Percentiles rank a stretch among this genome's conserved stretches.
These are phyloP conservation scores for Philantomba maxwellii DNA, from an alignment of 2,113 vertebrate genomes.

Conservation along the genomic window DNA sequence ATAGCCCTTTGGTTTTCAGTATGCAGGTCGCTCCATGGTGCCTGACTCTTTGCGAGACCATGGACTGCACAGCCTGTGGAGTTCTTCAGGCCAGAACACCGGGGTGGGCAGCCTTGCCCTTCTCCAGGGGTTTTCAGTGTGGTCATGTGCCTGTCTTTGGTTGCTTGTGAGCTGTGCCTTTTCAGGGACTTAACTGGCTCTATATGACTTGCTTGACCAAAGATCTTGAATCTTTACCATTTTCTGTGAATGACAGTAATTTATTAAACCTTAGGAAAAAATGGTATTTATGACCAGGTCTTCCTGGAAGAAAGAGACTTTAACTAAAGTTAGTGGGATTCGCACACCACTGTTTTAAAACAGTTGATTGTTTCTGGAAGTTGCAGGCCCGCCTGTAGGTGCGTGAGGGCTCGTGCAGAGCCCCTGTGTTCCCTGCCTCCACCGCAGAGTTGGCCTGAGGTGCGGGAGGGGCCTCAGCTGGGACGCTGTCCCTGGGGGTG, in stretches of 20 bases:
- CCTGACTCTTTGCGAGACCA: background rate
- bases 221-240: background rate
- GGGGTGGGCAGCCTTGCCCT: background rate
- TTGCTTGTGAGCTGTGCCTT: background rate
- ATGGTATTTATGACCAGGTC: background rate
- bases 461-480: background rate
- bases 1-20: background rate
- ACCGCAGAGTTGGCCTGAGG: background rate
- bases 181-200: background rate
- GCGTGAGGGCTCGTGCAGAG: accelerated
- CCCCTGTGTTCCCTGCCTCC: background rate
- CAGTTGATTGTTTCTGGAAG: background rate
- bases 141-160: background rate
- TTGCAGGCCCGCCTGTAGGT: accelerated
- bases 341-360: background rate
- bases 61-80: background rate
- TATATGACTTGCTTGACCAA: background rate
- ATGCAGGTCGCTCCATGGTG: accelerated
- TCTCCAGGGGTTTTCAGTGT: background rate
- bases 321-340: background rate
- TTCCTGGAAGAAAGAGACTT: background rate
- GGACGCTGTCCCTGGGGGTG: background rate
- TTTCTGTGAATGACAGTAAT: background rate
- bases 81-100: background rate
- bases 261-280: background rate